phyloP scores from a whole-genome alignment of 2,113 vertebrate species.

The Murina feae region DNA sequence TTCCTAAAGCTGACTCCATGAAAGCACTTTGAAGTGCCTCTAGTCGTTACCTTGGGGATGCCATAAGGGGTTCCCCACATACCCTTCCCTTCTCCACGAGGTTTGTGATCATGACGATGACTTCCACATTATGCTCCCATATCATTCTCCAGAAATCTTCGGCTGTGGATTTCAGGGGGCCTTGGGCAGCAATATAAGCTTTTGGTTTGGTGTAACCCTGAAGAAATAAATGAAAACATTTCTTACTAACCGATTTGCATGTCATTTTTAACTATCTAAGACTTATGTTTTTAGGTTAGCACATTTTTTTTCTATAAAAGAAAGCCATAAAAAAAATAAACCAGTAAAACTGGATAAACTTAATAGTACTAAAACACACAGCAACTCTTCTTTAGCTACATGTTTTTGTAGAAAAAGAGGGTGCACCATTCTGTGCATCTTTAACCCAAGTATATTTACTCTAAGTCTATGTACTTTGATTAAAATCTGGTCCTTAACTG shows the following conservation, averaged over 20 bases:
- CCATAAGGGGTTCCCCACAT: conserved; percentile 57
- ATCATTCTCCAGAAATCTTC: conserved; percentile 99
- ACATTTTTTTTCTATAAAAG: background rate
- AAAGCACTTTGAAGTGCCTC: background rate
- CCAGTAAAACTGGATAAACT: background rate
- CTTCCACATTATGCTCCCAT: conserved; percentile 94
- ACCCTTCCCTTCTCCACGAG: conserved; percentile 96
- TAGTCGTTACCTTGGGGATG: fast-evolving
- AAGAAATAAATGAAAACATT: conserved; percentile 62
- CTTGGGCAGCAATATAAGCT: conserved; percentile 97
- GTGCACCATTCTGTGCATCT: background rate
- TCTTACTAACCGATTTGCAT: conserved; percentile 25
- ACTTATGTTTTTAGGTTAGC: background rate
- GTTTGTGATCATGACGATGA: conserved; percentile 98
- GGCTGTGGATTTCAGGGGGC: conserved; percentile 91
- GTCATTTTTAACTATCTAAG: background rate
- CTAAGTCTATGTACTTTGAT: background rate
- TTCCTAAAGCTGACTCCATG: background rate
- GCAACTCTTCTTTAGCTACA: background rate
- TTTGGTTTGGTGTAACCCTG: conserved; percentile 94
- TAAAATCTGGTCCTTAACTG: background rate
- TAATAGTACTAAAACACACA: background rate
- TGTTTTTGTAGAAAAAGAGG: background rate
- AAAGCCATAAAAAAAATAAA: background rate
- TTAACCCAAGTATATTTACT: background rate